These are phyloP conservation scores for Sminthurinus aureus DNA, from an alignment of 2,888 invertebrate species.

Conservation along the genomic window DNA sequence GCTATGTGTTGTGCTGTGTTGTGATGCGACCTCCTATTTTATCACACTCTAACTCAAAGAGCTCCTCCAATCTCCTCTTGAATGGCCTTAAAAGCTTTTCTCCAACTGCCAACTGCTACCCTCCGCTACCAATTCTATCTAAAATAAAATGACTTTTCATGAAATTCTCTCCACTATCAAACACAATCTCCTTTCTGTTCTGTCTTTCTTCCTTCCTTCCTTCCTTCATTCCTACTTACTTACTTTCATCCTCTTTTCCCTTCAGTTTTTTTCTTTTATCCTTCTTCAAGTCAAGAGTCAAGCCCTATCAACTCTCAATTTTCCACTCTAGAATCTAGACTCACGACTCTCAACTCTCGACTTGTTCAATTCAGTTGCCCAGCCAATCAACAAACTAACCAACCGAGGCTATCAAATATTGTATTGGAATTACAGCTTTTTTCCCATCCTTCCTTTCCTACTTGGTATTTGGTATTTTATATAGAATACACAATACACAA, in stretches of 20 bases:
- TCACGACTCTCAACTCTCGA: too few species aligned
- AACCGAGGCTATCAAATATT: too few species aligned
- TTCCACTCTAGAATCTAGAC: background rate
- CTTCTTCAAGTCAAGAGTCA: background rate
- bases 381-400: too few species aligned
- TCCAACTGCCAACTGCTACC: slow-evolving; percentile 48
- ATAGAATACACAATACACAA: too few species aligned
- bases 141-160: slow-evolving; percentile 50
- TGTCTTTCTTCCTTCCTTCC: background rate
- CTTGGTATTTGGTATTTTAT: too few species aligned
- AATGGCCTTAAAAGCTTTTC: slow-evolving; percentile 52
- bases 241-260: background rate
- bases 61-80: slow-evolving; percentile 50
- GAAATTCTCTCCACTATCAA: slow-evolving; percentile 38
- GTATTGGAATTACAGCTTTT: too few species aligned
- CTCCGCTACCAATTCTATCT: slow-evolving; percentile 51
- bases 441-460: too few species aligned
- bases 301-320: background rate
- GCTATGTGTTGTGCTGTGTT: background rate
- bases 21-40: slow-evolving; percentile 40
- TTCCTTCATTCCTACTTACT: background rate
- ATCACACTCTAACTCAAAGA: slow-evolving; percentile 37
- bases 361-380: too few species aligned
- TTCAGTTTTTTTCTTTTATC: background rate
- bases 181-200: slow-evolving; percentile 31